Evolutionary conservation across 2,797 vertebrate genomes (phyloP), one percentile per base, ranked within the genome.

Genomic region (Leuciscus waleckii): DNA sequence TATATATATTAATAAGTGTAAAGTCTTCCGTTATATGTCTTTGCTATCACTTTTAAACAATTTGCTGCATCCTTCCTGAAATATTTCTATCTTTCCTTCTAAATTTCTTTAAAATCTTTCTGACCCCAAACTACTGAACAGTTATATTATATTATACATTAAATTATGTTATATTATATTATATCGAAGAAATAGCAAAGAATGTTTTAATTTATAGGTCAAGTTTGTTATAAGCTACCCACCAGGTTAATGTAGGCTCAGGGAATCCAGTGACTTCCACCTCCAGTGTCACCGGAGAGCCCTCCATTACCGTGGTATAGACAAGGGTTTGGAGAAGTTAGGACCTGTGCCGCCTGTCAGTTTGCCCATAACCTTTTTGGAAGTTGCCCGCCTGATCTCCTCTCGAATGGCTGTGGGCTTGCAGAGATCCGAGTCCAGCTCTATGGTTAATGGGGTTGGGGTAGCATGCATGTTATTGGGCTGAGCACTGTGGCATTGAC

Each of bases 171-270:
- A 35, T 35, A 58, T 37, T 41, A 39, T 61, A 41, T 63, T 49
- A 81, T n/a, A 73, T 19, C 51, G 1, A 49, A 23, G 29, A 41
- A 69, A 75, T 10, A 65, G 10, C 58, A 76, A n/a, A 39, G 32
- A 49, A 70, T 49, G 46, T 16, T 49, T 69, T 32, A 54, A n/a
- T 79, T 68, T 82, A 90, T 23, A 69, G 75, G n/a, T 90, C 79
- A 74, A 96, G 92, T 75, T 96, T 94, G 87, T 97, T 97, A 94
- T 97, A 96, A 89, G 96, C 97, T 97, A 98, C 98, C 97, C 97
- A 99, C 98, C 98, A 97, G 92, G 96, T 98, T 92, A 98, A 92
- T 88, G 93, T 94, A 94, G 97, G 97, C 92, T 98, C 96, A 91
- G 96, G 97, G 88, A 94, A 95, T 97, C 95, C 97, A 56, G 93